phyloP scores from a whole-genome alignment of 1,140 invertebrate species.

The Trachelipus rathkii region DNA sequence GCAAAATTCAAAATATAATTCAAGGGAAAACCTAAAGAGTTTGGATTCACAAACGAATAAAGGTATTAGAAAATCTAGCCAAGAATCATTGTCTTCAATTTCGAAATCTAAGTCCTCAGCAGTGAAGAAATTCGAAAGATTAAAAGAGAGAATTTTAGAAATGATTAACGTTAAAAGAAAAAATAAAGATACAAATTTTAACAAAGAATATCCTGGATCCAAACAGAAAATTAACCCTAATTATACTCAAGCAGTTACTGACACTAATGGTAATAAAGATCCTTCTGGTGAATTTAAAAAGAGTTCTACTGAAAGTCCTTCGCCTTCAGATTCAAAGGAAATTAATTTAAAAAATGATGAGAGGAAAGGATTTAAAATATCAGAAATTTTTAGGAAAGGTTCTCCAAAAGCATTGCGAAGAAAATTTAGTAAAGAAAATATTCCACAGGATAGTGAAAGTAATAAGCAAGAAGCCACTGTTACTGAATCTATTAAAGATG shows the following conservation, averaged over 20 bases:
- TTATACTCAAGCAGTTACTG: too few relatives aligned
- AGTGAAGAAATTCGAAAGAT: conserved; percentile 35
- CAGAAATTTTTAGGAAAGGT: conserved; percentile 40
- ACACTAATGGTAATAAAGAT: not conserved
- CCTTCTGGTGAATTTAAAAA: conserved; percentile 1
- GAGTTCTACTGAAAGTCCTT: not conserved
- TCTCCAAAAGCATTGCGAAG: conserved; percentile 42
- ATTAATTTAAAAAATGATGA: conserved; percentile 31
- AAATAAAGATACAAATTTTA: conserved; percentile 13
- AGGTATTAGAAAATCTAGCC: conserved; percentile 8
- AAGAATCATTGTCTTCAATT: not conserved
- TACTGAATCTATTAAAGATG: conserved; percentile 32
- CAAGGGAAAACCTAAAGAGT: not conserved
- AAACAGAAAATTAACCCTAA: too few relatives aligned
- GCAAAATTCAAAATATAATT: not conserved
- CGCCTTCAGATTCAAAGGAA: conserved; percentile 24
- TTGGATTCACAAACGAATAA: conserved; percentile 13
- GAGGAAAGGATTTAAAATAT: conserved; percentile 38
- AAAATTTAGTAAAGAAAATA: conserved; percentile 34
- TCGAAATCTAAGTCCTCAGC: conserved; percentile 17
- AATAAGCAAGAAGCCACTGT: conserved; percentile 37
- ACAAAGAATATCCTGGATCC: too few relatives aligned
- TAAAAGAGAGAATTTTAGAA: conserved; percentile 40
- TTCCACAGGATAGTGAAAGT: conserved; percentile 18
- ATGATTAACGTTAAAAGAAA: conserved; percentile 34